phyloP scores from a whole-genome alignment of 2,113 vertebrate genomes.

The Neoarius graeffei region DNA sequence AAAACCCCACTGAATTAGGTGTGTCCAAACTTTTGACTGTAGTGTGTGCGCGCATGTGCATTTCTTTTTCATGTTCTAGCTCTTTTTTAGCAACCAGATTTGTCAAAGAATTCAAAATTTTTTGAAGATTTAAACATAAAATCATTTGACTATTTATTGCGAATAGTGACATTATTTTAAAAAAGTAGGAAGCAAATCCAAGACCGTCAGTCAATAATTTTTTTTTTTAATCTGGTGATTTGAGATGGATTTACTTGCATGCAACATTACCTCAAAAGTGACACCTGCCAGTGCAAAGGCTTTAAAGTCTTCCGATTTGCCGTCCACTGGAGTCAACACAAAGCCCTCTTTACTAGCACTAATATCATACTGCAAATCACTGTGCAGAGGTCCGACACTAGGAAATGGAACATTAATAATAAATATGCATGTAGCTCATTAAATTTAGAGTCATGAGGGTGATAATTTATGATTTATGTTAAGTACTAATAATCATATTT shows the following conservation, averaged over 20 bases:
- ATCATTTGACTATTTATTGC: not conserved
- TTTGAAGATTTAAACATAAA: not conserved
- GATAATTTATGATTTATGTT: not conserved
- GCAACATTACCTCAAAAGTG: constrained; percentile 86
- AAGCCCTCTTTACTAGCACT: constrained; percentile 92
- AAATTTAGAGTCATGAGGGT: not conserved
- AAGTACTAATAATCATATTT: not conserved
- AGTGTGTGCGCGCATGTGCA: too few species aligned
- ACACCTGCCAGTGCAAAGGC: constrained; percentile 95
- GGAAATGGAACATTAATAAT: not conserved
- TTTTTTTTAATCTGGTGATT: not conserved
- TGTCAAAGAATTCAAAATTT: not conserved
- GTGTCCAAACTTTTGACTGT: too few species aligned
- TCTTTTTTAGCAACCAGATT: too few species aligned
- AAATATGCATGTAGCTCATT: not conserved
- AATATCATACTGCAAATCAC: constrained; percentile 87
- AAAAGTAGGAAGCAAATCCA: not conserved
- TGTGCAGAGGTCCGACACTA: constrained; percentile 95
- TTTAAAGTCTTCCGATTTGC: constrained; percentile 89
- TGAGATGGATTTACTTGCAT: not conserved
- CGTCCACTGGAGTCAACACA: constrained; percentile 87
- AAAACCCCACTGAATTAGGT: too few species aligned
- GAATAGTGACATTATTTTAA: not conserved
- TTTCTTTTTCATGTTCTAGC: too few species aligned
- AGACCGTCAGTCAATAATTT: not conserved